Percentiles rank a stretch among this genome's conserved stretches.
Conservation (phyloP, 1,140 invertebrate genomes). For the Drosophila bocqueti region DNA sequence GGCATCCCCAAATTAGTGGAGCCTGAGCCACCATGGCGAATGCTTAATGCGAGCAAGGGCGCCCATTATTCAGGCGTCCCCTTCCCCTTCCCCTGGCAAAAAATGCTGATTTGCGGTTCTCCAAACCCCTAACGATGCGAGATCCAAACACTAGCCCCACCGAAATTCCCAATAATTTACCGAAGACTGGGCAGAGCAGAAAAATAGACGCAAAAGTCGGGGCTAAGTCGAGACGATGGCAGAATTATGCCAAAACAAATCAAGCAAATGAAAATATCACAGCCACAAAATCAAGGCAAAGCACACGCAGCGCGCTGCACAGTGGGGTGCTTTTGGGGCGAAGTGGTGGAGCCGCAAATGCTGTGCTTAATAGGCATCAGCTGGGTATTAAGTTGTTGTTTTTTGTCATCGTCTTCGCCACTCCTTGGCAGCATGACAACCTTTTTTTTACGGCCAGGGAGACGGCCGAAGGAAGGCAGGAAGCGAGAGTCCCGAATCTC, state of each 20-base stretch:
- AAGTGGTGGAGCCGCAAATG: slow-evolving; percentile 69
- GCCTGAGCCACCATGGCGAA: slow-evolving; percentile 53
- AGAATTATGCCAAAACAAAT: slow-evolving; percentile 83
- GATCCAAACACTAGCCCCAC: slow-evolving; percentile 15
- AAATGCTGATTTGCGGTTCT: slow-evolving; percentile 76
- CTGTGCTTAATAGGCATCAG: slow-evolving; percentile 83
- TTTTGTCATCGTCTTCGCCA: slow-evolving; percentile 63
- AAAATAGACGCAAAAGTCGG: slow-evolving; percentile 16
- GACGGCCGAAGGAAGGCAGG: slow-evolving; percentile 3
- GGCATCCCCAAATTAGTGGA: slow-evolving; percentile 40
- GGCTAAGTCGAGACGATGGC: slow-evolving; percentile 35
- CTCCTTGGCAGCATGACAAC: slow-evolving; percentile 76
- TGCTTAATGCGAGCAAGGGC: slow-evolving; percentile 59
- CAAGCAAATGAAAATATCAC: slow-evolving; percentile 83
- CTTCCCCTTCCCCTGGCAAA: slow-evolving; percentile 14
- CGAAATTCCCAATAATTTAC: slow-evolving; percentile 60
- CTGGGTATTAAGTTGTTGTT: slow-evolving; percentile 83
- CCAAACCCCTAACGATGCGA: slow-evolving; percentile 35
- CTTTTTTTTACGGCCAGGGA: slow-evolving; percentile 55
- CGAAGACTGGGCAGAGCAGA: slow-evolving; percentile 10
- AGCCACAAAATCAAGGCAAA: slow-evolving; percentile 76
- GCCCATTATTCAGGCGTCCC: slow-evolving; percentile 55
- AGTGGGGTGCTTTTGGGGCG: slow-evolving; percentile 20
- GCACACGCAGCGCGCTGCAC: slow-evolving; percentile 54
- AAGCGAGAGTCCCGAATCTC: slow-evolving; percentile 32